Evolutionary conservation across 2,113 vertebrate genomes (phyloP).

Genomic region (Phocoena phocoena): DNA sequence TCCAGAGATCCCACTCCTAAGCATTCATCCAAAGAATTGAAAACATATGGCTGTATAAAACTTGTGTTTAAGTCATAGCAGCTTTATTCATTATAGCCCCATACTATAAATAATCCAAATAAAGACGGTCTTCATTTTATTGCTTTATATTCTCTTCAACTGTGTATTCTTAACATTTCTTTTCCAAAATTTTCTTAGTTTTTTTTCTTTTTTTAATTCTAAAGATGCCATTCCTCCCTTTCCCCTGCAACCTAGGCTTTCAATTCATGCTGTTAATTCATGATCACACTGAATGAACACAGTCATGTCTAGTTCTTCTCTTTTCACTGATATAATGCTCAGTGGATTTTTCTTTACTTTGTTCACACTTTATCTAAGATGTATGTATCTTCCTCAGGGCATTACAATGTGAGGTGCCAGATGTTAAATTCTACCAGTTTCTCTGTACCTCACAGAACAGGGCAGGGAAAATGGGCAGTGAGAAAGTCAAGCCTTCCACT

Average conservation of each 20-base stretch:
- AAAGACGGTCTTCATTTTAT: not conserved
- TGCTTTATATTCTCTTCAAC: not conserved
- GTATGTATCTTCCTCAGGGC: not conserved
- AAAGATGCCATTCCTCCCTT: not conserved
- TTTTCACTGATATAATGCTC: not conserved
- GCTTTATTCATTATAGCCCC: not conserved
- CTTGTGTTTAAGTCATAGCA: not conserved
- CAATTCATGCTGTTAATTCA: not conserved
- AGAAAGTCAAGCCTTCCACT: not conserved
- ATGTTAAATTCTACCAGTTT: not conserved
- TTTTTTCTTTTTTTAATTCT: not conserved
- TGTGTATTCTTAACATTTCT: not conserved
- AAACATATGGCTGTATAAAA: not conserved
- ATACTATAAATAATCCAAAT: not conserved
- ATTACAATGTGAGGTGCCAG: not conserved
- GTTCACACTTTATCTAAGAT: not conserved
- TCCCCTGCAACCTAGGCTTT: rapidly evolving
- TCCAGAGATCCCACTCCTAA: not conserved
- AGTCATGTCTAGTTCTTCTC: not conserved
- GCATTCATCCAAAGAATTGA: not conserved
- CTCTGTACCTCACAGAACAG: not conserved
- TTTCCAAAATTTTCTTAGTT: not conserved
- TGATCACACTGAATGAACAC: not conserved
- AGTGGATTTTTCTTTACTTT: not conserved
- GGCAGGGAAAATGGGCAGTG: not conserved